Evolutionary conservation across 1,140 invertebrate species (phyloP).

Genomic region (Dreissena polymorpha): DNA sequence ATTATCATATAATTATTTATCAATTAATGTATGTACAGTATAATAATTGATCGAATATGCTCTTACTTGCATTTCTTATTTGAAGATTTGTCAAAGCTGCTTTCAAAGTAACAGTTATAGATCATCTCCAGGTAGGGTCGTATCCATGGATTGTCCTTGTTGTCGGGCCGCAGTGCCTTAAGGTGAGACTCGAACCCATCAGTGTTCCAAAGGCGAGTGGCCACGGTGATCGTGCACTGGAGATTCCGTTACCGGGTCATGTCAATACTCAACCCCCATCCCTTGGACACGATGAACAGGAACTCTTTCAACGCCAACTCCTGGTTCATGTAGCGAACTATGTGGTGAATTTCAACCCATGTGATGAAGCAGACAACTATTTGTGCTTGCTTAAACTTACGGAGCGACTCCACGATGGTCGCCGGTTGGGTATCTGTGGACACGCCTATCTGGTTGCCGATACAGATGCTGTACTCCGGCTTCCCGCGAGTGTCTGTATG

Average conservation of each 20-base stretch:
- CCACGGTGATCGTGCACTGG: constrained; percentile 18
- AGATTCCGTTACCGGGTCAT: neutral
- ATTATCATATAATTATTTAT: no score
- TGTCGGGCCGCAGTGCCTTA: constrained; percentile 5
- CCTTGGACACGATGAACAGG: constrained; percentile 41
- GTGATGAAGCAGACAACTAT: constrained; percentile 36
- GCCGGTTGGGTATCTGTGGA: neutral
- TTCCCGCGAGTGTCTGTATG: neutral
- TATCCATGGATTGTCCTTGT: constrained; percentile 12
- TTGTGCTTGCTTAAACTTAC: constrained; percentile 17
- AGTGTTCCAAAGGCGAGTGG: constrained; percentile 22
- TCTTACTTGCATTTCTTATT: constrained; percentile 26
- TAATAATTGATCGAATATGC: no score
- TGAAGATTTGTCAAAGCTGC: constrained; percentile 44
- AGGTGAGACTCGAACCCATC: constrained; percentile 41
- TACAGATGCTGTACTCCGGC: constrained; percentile 12
- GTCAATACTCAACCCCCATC: constrained; percentile 33
- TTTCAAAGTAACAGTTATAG: constrained; percentile 36
- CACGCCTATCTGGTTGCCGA: constrained; percentile 13
- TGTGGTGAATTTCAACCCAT: constrained; percentile 22
- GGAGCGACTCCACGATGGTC: neutral
- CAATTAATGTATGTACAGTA: no score
- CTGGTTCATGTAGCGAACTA: constrained; percentile 4
- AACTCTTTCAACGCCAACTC: constrained; percentile 23
- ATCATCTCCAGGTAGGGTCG: constrained; percentile 20